A percentile compares a stretch with the other conserved stretches of the same genome.
Conservation (phyloP, 2,797 vertebrate genomes). For the Clarias fuscus region DNA sequence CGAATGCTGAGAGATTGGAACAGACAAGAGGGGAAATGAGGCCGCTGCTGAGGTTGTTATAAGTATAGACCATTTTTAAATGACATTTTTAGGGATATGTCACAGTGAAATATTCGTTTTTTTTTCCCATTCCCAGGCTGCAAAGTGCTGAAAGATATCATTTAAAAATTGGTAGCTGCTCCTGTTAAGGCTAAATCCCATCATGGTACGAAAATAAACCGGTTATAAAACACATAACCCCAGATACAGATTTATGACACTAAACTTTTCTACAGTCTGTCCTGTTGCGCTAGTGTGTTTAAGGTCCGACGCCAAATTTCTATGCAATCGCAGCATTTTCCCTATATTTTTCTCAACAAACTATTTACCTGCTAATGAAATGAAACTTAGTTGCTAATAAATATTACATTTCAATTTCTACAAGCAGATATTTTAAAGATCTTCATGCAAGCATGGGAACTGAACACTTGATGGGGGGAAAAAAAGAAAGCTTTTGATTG, state of each 20-base stretch:
- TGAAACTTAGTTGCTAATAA: background rate
- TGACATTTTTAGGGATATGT: too few relatives aligned
- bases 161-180: too few relatives aligned
- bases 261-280: background rate
- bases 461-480: background rate
- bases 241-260: too few relatives aligned
- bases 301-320: too few relatives aligned
- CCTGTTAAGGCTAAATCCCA: background rate
- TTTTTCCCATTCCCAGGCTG: too few relatives aligned
- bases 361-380: background rate
- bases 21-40: too few relatives aligned
- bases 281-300: background rate
- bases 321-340: background rate
- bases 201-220: background rate
- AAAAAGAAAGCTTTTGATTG: too few relatives aligned
- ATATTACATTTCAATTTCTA: background rate
- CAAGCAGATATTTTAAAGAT: background rate
- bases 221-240: background rate
- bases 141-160: too few relatives aligned
- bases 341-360: background rate
- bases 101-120: too few relatives aligned
- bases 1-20: too few relatives aligned
- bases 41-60: too few relatives aligned
- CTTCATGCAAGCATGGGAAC: background rate
- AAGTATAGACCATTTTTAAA: too few relatives aligned